phyloP scores from a whole-genome alignment of 53 echinoderm and acorn worm species.

The Patiria pectinifera region DNA sequence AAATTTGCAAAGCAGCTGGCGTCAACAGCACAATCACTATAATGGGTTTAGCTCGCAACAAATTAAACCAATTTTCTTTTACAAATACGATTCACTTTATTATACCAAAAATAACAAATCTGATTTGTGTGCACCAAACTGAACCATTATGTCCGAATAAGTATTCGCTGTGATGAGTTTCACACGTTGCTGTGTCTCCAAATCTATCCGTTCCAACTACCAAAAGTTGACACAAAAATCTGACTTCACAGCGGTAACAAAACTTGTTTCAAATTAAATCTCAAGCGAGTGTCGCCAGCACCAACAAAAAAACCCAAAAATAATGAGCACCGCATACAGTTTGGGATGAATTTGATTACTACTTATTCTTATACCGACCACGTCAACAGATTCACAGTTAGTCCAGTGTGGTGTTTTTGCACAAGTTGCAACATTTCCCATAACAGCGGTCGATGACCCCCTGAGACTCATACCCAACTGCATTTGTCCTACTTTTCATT shows the following conservation, averaged over 20 bases:
- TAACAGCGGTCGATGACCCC: slow-evolving; percentile 20
- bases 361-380: neutral
- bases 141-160: neutral
- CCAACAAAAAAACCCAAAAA: neutral
- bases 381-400: slow-evolving; percentile 11
- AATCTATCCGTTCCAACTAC: neutral
- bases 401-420: neutral
- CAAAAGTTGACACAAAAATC: neutral
- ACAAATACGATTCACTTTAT: no score
- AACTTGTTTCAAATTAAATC: neutral
- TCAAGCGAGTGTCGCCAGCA: neutral
- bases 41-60: no score
- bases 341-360: neutral
- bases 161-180: neutral
- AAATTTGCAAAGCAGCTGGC: no score
- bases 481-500: neutral
- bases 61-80: no score
- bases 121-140: neutral
- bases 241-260: no score
- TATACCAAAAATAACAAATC: neutral
- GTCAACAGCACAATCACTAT: no score
- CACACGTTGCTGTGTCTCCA: neutral
- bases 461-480: neutral
- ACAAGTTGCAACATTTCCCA: slow-evolving; percentile 22
- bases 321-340: neutral